Percentiles rank a stretch among this genome's conserved stretches.
Conservation (phyloP, 2,113 vertebrate species). For the Hemibagrus wyckioides region DNA sequence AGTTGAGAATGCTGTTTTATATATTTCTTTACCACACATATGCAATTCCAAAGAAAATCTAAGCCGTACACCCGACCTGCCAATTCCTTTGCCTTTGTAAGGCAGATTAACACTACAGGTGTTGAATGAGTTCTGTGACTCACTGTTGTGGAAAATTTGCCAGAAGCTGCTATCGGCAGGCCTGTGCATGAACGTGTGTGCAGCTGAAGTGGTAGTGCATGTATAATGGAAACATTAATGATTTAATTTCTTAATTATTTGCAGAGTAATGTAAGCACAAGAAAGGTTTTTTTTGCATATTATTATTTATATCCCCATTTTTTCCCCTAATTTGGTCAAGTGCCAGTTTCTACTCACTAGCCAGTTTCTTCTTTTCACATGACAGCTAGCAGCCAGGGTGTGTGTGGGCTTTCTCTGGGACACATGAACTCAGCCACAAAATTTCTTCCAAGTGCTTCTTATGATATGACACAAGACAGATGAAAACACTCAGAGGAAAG, state of each 20-base stretch:
- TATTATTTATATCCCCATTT: neutral
- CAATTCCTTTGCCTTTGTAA: neutral
- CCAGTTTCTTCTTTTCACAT: neutral
- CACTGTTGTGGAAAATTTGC: conserved; percentile 48
- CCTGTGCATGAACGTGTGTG: conserved; percentile 24
- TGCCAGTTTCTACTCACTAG: neutral
- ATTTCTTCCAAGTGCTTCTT: neutral
- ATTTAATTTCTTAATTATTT: neutral
- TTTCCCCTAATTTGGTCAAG: neutral
- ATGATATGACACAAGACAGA: conserved; percentile 19
- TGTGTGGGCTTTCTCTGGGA: neutral
- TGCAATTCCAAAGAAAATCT: neutral
- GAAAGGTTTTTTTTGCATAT: too few species aligned
- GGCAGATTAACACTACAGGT: conserved; percentile 20
- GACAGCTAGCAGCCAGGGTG: neutral
- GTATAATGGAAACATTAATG: neutral
- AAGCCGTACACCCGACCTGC: neutral
- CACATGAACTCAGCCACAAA: neutral
- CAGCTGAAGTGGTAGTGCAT: neutral
- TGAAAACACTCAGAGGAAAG: neutral
- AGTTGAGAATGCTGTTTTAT: neutral
- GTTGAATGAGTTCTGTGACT: conserved; percentile 33
- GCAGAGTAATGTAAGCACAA: neutral
- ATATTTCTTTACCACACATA: neutral
- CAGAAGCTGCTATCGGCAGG: conserved; percentile 20